A percentile compares a stretch with the other conserved stretches of the same genome.
Conservation (phyloP, 2,888 invertebrate species). For the Campaea margaritaria region DNA sequence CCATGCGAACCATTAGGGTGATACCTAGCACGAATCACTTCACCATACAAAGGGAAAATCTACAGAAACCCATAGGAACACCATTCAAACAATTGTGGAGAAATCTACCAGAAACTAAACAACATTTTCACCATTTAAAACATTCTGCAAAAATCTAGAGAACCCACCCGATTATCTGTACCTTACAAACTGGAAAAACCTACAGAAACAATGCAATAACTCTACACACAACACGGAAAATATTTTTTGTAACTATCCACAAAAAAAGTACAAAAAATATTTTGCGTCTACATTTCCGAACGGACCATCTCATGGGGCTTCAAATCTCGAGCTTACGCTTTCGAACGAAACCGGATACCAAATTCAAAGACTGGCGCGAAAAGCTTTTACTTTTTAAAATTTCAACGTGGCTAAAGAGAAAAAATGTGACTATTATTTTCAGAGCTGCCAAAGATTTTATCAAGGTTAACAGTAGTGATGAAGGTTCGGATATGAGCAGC, state of each 20-base stretch:
- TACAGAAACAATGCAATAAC: constrained; percentile 3
- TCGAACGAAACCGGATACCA: constrained; percentile 32
- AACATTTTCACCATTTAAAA: not conserved
- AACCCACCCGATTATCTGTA: not conserved
- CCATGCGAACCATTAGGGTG: too few relatives aligned
- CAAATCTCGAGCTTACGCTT: constrained; percentile 49
- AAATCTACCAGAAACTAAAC: constrained; percentile 8
- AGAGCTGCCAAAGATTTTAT: constrained; percentile 75
- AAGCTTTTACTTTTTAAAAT: constrained; percentile 30
- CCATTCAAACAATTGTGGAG: too few relatives aligned
- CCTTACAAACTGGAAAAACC: not conserved
- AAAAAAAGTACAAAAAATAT: constrained; percentile 26
- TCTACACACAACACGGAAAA: constrained; percentile 32
- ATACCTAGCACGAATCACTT: too few relatives aligned
- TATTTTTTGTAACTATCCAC: constrained; percentile 27
- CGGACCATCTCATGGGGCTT: constrained; percentile 50
- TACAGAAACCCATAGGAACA: too few relatives aligned
- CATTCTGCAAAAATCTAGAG: too few relatives aligned
- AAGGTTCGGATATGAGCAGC: constrained; percentile 65
- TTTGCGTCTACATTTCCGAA: constrained; percentile 19
- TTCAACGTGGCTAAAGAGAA: constrained; percentile 33
- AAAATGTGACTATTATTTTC: constrained; percentile 67
- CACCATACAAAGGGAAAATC: too few relatives aligned
- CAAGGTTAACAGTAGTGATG: constrained; percentile 76
- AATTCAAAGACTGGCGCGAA: constrained; percentile 36